Conservation (phyloP, 2,113 vertebrate genomes). For the Gopherus evgoodei region DNA sequence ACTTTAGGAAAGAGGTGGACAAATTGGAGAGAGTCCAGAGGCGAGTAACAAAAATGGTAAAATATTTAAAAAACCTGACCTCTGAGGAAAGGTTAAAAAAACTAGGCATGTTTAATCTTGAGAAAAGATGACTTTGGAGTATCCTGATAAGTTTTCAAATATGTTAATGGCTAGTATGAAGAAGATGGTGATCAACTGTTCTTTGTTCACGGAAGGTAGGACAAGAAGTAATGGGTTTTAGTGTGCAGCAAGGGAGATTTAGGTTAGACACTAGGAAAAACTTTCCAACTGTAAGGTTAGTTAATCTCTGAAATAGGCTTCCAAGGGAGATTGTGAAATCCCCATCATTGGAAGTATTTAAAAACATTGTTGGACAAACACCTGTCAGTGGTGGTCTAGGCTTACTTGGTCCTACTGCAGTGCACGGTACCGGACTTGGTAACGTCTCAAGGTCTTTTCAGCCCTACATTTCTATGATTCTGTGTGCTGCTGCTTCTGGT, state of each 20-base stretch:
- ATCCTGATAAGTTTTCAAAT: neutral
- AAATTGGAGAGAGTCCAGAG: neutral
- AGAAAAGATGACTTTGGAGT: neutral
- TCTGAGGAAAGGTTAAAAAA: neutral
- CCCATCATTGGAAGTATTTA: neutral
- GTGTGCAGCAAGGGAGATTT: neutral
- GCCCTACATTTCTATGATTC: neutral
- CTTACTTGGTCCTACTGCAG: neutral
- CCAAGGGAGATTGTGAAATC: neutral
- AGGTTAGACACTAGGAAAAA: neutral
- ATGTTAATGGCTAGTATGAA: neutral
- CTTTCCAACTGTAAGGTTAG: neutral
- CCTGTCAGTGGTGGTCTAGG: neutral
- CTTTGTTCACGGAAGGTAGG: neutral
- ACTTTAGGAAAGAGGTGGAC: neutral
- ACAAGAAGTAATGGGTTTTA: neutral
- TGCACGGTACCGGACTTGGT: neutral
- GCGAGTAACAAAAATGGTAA: neutral
- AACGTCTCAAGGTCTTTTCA: neutral
- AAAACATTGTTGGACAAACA: neutral
- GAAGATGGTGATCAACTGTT: neutral
- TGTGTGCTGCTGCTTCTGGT: neutral
- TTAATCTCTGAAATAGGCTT: neutral
- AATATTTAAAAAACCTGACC: neutral
- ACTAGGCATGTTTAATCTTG: neutral